Base-by-base conservation (phyloP, 2,888 invertebrate genomes). In the Pammene fasciana region DNA sequence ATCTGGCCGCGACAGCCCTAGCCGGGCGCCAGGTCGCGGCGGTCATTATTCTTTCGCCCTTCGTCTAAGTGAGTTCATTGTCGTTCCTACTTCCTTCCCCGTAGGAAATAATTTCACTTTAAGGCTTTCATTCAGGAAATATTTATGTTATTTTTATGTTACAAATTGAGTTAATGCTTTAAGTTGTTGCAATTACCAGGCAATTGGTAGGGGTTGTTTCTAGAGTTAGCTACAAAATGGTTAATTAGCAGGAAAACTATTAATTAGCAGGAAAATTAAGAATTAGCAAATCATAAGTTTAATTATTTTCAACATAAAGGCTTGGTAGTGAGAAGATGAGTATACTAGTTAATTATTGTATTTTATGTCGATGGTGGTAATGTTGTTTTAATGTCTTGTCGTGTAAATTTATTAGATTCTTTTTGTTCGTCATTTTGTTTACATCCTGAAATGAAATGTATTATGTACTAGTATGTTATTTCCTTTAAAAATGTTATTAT, bases 11-110 rank as follows among this genome's bases (percentile, higher is more conserved):
- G 67, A 67, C 72, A 70, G 65, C 70, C 70, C 70, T 70, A 65
- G 52, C 13, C 36, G 48, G 67, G 66, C 48, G 48, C 67, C 65
- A 65, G 68, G 70, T 70, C 76, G 75, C 76, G 77, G 76, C 76
- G 72, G 80, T 85, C 89, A 87, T 89, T 89, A 88, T 87, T 89
- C 89, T 87, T 85, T 82, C 80, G 76, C 82, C 83, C 82, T 81
- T 82, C 78, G 56, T 82, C 82, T 85, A 86, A 88, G 84, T 86
- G 86, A 87, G 86, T 88, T 85, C 86, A 86, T 86, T 86, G 85
- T 83, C 86, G 83, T 85, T 83, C 81, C 83, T 83, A 85, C 86
- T 89, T 90, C 87, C 89, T 87, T 88, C 86, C 77, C 75, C 74
- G 73, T 81, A 80, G 80, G 82, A 85, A 86, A 88, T 85, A 83